These are phyloP conservation scores for Eupeodes latifasciatus DNA, from an alignment of 2,888 invertebrate species.

Conservation along the genomic window DNA sequence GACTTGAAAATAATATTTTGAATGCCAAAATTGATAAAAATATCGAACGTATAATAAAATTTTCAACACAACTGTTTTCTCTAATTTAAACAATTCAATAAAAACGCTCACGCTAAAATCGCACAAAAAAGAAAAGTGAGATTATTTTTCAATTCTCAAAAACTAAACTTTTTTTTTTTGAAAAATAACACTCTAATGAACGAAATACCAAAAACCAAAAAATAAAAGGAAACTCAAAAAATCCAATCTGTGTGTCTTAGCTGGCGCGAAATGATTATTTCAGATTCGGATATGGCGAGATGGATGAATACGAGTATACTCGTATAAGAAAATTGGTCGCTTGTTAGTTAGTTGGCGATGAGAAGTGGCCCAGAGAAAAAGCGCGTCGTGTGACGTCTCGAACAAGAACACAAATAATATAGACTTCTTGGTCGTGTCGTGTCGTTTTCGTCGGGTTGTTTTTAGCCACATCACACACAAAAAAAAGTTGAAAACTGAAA, in stretches of 20 bases:
- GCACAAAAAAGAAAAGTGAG: constrained; percentile 57
- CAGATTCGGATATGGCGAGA: constrained; percentile 69
- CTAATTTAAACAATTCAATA: constrained; percentile 63
- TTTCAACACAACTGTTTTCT: constrained; percentile 13
- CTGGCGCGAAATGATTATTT: constrained; percentile 72
- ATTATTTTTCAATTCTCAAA: constrained; percentile 55
- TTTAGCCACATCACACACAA: constrained; percentile 55
- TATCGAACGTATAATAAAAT: too few relatives aligned
- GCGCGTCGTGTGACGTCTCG: constrained; percentile 74
- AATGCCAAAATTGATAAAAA: too few relatives aligned
- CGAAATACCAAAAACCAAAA: constrained; percentile 35
- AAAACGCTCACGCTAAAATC: constrained; percentile 54
- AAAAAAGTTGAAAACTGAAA: not conserved
- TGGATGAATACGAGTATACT: constrained; percentile 31
- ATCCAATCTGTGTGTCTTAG: constrained; percentile 47
- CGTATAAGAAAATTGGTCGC: constrained; percentile 49
- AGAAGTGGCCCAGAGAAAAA: constrained; percentile 74
- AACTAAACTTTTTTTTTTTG: not conserved
- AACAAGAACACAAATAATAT: constrained; percentile 50
- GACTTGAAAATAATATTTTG: too few relatives aligned
- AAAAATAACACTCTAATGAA: constrained; percentile 52
- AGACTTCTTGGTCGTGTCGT: constrained; percentile 46
- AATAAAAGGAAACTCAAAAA: not conserved
- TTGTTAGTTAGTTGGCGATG: constrained; percentile 72
- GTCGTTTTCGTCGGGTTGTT: constrained; percentile 68